Evolutionary conservation across 1,140 invertebrate genomes (phyloP).

Genomic region (Akabosia matsudoensis): DNA sequence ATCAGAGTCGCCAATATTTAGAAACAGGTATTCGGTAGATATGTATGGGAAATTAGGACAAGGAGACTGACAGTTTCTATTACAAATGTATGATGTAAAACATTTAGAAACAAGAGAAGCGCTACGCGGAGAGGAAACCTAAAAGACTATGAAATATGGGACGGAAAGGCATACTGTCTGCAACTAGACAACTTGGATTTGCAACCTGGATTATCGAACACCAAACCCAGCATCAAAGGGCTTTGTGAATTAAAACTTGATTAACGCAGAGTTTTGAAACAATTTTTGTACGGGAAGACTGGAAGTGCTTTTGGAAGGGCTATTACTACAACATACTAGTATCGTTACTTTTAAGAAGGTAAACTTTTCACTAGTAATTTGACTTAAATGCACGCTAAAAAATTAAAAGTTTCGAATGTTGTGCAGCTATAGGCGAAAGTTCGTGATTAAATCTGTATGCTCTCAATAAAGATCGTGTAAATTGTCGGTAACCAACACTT

Average conservation of each 20-base stretch:
- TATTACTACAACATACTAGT: too few relatives aligned
- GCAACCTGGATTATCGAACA: neutral
- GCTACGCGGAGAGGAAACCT: neutral
- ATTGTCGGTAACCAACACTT: too few relatives aligned
- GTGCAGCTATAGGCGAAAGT: too few relatives aligned
- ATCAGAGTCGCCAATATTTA: neutral
- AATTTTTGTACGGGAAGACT: too few relatives aligned
- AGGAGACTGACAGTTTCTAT: neutral
- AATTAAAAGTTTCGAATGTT: too few relatives aligned
- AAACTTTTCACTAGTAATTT: too few relatives aligned
- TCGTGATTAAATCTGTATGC: too few relatives aligned
- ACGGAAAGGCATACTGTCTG: neutral
- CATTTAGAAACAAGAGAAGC: neutral
- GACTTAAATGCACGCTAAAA: too few relatives aligned
- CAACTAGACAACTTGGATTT: neutral
- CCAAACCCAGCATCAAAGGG: neutral
- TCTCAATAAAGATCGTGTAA: too few relatives aligned
- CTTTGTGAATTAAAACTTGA: neutral
- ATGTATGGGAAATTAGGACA: neutral
- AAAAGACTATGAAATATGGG: neutral
- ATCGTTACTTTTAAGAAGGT: too few relatives aligned
- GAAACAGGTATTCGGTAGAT: neutral
- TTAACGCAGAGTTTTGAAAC: too few relatives aligned
- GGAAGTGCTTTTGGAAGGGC: too few relatives aligned
- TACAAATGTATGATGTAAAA: neutral